Percentiles rank a stretch among this genome's conserved stretches.
Evolutionary conservation across 1,140 invertebrate species (phyloP).

Genomic region (Drosophila suzukii): DNA sequence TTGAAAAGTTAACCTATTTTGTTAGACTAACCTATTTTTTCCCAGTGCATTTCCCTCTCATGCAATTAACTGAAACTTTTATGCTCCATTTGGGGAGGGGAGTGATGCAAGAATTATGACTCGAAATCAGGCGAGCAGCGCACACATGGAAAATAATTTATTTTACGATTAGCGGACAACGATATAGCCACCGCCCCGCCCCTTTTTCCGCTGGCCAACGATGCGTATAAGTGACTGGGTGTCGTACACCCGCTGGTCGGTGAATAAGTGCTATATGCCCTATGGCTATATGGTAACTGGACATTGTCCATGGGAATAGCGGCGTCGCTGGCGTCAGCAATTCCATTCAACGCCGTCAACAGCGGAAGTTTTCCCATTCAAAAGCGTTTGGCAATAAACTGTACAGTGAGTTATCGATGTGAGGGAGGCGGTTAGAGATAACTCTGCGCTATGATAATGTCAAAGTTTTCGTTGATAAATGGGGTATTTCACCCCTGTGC

Average conservation of each 20-base stretch:
- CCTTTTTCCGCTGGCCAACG: slow-evolving; percentile 10
- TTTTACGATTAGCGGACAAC: slow-evolving; percentile 69
- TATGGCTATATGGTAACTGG: not conserved
- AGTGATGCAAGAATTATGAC: slow-evolving; percentile 71
- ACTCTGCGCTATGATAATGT: not conserved
- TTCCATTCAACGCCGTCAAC: slow-evolving; percentile 7
- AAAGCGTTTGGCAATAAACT: slow-evolving; percentile 27
- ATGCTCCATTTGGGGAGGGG: slow-evolving; percentile 18
- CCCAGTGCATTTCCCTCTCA: slow-evolving; percentile 16
- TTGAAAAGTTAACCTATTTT: too few species aligned
- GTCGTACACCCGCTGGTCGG: slow-evolving; percentile 33
- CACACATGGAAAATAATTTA: slow-evolving; percentile 77
- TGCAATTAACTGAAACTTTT: slow-evolving; percentile 74
- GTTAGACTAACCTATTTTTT: not conserved
- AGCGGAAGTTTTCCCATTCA: slow-evolving; percentile 45
- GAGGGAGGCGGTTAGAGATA: slow-evolving; percentile 5
- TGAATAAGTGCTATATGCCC: slow-evolving; percentile 15
- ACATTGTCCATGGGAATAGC: slow-evolving; percentile 9
- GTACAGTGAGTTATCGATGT: slow-evolving; percentile 32
- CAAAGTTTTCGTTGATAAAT: slow-evolving; percentile 2
- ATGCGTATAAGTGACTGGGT: slow-evolving; percentile 62
- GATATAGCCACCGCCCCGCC: not conserved
- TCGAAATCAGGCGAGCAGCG: slow-evolving; percentile 62
- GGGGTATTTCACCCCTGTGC: not conserved
- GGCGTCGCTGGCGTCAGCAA: slow-evolving; percentile 71